phyloP scores from a whole-genome alignment of 2,888 invertebrate genomes.

The Parasteatoda lunata region DNA sequence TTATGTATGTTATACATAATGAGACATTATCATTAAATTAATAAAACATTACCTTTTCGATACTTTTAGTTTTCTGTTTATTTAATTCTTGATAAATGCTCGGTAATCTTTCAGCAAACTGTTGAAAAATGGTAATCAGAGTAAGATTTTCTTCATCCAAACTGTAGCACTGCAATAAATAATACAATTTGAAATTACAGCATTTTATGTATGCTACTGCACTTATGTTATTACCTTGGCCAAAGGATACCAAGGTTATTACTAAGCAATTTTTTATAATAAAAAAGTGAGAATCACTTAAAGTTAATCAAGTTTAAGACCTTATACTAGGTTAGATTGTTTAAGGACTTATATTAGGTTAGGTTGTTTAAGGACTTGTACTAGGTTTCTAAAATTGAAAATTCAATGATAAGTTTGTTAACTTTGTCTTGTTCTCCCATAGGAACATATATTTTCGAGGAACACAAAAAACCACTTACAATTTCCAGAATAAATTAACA shows the following conservation, averaged over 20 bases:
- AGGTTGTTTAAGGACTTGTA: too few relatives aligned
- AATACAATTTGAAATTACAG: neutral
- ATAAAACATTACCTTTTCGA: neutral
- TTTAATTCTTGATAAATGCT: neutral
- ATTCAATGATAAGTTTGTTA: too few relatives aligned
- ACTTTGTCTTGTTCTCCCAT: too few relatives aligned
- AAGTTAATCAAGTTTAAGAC: too few relatives aligned
- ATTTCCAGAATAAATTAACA: neutral
- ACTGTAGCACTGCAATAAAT: constrained; percentile 23
- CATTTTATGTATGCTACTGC: neutral
- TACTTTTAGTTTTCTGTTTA: neutral
- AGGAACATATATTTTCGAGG: neutral
- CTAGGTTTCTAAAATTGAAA: too few relatives aligned
- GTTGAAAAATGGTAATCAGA: constrained; percentile 31
- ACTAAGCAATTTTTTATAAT: too few relatives aligned
- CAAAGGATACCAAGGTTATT: too few relatives aligned
- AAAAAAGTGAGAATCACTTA: too few relatives aligned
- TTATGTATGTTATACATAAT: too few relatives aligned
- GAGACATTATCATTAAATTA: neutral
- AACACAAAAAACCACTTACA: neutral
- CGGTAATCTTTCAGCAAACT: constrained; percentile 36
- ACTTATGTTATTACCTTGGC: too few relatives aligned
- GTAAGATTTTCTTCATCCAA: constrained; percentile 35
- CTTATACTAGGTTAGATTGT: too few relatives aligned
- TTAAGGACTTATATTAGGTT: too few relatives aligned